Evolutionary conservation across 2,113 vertebrate species (phyloP).

Genomic region (Lycaon pictus): DNA sequence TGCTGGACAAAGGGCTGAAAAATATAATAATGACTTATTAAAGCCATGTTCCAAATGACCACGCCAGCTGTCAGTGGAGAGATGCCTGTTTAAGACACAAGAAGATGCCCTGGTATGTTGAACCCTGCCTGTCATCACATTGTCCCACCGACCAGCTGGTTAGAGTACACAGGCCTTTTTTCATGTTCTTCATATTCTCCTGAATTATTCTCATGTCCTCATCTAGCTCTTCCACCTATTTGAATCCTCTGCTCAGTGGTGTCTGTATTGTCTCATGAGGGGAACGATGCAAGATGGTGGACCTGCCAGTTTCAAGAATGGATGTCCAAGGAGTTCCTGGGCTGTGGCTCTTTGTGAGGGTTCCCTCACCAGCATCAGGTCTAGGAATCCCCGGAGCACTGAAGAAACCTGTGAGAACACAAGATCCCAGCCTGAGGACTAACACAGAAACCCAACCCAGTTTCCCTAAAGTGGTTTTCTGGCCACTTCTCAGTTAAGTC

Average conservation of each 20-base stretch:
- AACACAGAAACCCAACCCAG: fast-evolving
- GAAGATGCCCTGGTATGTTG: conserved; percentile 62
- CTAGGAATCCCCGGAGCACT: conserved; percentile 95
- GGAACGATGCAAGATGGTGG: conserved; percentile 97
- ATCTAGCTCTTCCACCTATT: neutral
- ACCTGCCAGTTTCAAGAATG: conserved; percentile 96
- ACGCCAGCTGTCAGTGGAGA: conserved; percentile 57
- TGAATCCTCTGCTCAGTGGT: conserved; percentile 88
- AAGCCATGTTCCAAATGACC: conserved; percentile 54
- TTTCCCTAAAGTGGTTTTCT: too few relatives aligned
- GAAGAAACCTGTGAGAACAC: conserved; percentile 92
- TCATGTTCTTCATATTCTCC: neutral
- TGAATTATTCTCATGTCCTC: neutral
- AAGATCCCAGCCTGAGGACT: neutral
- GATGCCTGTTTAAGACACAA: conserved; percentile 73
- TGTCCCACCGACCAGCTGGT: neutral
- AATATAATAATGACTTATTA: conserved; percentile 67
- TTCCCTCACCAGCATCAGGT: conserved; percentile 97
- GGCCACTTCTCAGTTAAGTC: neutral
- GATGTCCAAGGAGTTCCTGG: conserved; percentile 95
- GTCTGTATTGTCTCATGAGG: conserved; percentile 98
- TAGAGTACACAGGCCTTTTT: conserved; percentile 56
- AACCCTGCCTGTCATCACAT: conserved; percentile 47
- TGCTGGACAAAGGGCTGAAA: conserved; percentile 73
- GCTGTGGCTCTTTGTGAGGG: conserved; percentile 97